Evolutionary conservation across 2,113 vertebrate genomes (phyloP).

Genomic region (Paedocypris sp.): DNA sequence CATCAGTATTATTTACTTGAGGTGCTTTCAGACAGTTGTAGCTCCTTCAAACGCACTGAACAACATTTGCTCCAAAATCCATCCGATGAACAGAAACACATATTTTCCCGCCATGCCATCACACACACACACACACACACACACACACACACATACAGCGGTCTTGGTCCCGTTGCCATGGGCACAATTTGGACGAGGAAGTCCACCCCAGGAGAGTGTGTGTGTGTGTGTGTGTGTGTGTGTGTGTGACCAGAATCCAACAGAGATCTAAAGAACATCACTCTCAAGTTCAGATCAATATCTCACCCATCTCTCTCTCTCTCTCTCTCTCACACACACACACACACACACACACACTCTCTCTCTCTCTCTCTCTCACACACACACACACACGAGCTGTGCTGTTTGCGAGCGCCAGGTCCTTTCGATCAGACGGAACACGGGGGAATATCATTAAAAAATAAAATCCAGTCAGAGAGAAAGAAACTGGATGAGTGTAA

Average conservation of each 20-base stretch:
- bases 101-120: not conserved
- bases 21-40: no score
- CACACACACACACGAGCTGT: slow-evolving; percentile 3
- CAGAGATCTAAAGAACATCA: slow-evolving; percentile 77
- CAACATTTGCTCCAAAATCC: not conserved
- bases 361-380: not conserved
- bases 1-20: no score
- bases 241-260: slow-evolving; percentile 54
- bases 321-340: not conserved
- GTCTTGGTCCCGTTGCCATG: slow-evolving; percentile 31
- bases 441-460: slow-evolving; percentile 24
- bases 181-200: slow-evolving; percentile 30
- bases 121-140: not conserved
- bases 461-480: slow-evolving; percentile 63
- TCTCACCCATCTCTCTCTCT: slow-evolving; percentile 42
- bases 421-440: not conserved
- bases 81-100: not conserved
- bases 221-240: slow-evolving; percentile 5
- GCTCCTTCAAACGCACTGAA: not conserved
- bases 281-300: slow-evolving; percentile 86
- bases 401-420: slow-evolving; percentile 8
- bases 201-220: slow-evolving; percentile 18
- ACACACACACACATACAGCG: not conserved
- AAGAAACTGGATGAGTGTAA: slow-evolving; percentile 64
- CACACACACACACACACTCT: slow-evolving; percentile 1